phyloP scores from a whole-genome alignment of 92 coral and sea anemone genomes.

The Actinernus sp. region DNA sequence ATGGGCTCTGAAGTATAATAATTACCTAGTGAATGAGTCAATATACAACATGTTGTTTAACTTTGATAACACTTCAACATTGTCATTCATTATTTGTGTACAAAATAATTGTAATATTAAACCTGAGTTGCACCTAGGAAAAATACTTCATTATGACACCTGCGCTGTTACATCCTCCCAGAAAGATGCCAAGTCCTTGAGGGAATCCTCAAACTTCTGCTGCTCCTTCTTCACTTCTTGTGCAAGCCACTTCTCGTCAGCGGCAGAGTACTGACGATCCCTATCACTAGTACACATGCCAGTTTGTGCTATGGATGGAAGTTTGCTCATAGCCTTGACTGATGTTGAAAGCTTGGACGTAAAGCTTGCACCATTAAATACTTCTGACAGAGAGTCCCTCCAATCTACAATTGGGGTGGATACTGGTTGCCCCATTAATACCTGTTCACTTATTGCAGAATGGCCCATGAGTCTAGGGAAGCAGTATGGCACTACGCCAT shows the following conservation, averaged over 20 bases:
- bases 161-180: slow-evolving; percentile 75
- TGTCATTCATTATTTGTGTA: not conserved
- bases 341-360: slow-evolving; percentile 65
- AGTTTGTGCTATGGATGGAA: slow-evolving; percentile 30
- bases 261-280: slow-evolving; percentile 28
- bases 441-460: slow-evolving; percentile 79
- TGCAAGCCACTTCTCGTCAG: slow-evolving; percentile 65
- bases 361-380: slow-evolving; percentile 67
- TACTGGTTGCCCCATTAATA: slow-evolving; percentile 88
- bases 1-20: too few species aligned
- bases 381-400: slow-evolving; percentile 51
- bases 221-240: slow-evolving; percentile 70
- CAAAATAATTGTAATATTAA: not conserved
- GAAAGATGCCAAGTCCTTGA: slow-evolving; percentile 79
- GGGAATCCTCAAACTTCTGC: slow-evolving; percentile 63
- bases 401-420: slow-evolving; percentile 53
- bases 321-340: slow-evolving; percentile 70
- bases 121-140: not conserved
- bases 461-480: slow-evolving; percentile 92
- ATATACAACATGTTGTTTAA: too few species aligned
- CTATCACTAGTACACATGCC: not conserved
- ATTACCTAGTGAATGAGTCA: too few species aligned
- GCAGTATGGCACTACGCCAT: slow-evolving; percentile 81
- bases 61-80: too few species aligned
- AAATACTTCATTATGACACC: slow-evolving; percentile 10